Evolutionary conservation across 1,140 invertebrate species (phyloP).

Genomic region (Epicauta chinensis): DNA sequence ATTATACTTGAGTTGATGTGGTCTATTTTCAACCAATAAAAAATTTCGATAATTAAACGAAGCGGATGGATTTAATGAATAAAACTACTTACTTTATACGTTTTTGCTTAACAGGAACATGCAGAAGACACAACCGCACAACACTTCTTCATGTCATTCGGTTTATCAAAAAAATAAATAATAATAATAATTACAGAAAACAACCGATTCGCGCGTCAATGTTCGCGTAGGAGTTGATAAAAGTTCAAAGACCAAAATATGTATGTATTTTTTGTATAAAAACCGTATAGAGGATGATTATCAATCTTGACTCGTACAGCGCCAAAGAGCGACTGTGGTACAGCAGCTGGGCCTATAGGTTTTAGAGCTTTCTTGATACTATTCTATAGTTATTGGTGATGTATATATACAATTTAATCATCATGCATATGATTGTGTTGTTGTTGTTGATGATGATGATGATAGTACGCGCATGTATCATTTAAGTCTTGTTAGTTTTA

Average conservation of each 20-base stretch:
- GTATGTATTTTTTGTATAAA: not conserved
- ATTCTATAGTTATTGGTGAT: conserved; percentile 2
- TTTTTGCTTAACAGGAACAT: too few relatives aligned
- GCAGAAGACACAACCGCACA: too few relatives aligned
- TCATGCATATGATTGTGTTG: conserved; percentile 12
- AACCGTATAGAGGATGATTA: conserved; percentile 4
- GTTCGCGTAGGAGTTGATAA: conserved; percentile 16
- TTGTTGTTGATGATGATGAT: conserved; percentile 3
- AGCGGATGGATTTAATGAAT: too few relatives aligned
- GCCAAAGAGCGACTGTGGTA: conserved; percentile 21
- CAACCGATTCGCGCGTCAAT: not conserved
- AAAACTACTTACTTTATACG: too few relatives aligned
- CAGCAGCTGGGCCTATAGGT: conserved; percentile 16
- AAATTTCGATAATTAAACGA: too few relatives aligned
- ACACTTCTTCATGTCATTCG: too few relatives aligned
- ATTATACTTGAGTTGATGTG: too few relatives aligned
- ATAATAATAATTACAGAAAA: too few relatives aligned
- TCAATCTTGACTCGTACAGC: conserved; percentile 10
- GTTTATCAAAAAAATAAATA: too few relatives aligned
- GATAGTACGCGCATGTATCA: conserved; percentile 4
- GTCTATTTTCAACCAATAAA: too few relatives aligned
- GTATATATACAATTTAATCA: conserved; percentile 8
- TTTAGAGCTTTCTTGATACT: conserved; percentile 16
- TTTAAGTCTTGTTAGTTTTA: too few relatives aligned
- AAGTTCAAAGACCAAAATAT: conserved; percentile 11